Conservation (phyloP, 2,888 invertebrate genomes). For the Drosophila melanosoma region DNA sequence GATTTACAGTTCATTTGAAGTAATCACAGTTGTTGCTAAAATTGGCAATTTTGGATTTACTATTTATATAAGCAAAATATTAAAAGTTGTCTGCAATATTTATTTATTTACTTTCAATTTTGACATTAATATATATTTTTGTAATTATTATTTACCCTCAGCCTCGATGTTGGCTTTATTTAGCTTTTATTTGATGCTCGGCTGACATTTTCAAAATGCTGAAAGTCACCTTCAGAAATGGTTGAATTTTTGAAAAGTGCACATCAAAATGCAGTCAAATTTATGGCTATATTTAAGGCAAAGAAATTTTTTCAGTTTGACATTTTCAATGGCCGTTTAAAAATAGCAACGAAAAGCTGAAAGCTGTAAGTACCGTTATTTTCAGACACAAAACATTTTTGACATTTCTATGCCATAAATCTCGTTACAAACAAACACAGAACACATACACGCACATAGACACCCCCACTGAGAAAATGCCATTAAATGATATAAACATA, state of each 20-base stretch:
- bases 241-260: slow-evolving; percentile 53
- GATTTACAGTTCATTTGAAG: not conserved
- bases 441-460: not conserved
- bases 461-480: slow-evolving; percentile 49
- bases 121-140: not conserved
- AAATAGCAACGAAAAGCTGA: slow-evolving; percentile 37
- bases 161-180: not conserved
- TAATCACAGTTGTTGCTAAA: not conserved
- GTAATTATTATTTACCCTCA: not conserved
- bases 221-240: slow-evolving; percentile 69
- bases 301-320: slow-evolving; percentile 24
- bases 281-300: slow-evolving; percentile 22
- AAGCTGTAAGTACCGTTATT: slow-evolving; percentile 35
- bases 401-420: slow-evolving; percentile 77
- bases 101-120: not conserved
- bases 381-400: slow-evolving; percentile 41
- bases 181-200: not conserved
- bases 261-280: slow-evolving; percentile 20
- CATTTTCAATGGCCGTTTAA: slow-evolving; percentile 34
- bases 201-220: slow-evolving; percentile 8
- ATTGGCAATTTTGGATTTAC: not conserved
- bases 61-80: not conserved
- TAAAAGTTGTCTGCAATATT: not conserved
- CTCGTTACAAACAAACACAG: slow-evolving; percentile 17
- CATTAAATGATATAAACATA: slow-evolving; percentile 28